Base-by-base conservation (phyloP, 2,113 vertebrate species). In the Melanerpes aurifrons region DNA sequence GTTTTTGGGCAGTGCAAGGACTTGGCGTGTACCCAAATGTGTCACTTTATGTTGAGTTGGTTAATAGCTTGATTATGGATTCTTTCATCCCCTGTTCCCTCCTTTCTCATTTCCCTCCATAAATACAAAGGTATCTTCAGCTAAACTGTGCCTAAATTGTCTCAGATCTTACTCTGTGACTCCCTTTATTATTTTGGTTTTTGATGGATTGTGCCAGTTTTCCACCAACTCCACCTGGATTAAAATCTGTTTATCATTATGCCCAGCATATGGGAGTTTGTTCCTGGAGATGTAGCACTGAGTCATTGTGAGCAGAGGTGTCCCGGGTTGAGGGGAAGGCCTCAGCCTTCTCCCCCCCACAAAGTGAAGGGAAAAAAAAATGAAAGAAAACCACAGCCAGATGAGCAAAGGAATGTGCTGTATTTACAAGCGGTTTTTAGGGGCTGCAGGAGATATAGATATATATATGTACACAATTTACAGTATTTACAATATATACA, bases 211-310 rank as follows among this genome's bases (percentile, higher is more conserved):
- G 9, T 58, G 28, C 43, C 24, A 0, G 0, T 37, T 67, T 66
- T 15, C 7, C 7, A 24, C 22, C 16, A 31, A 9, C 15, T 50
- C 67, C 40, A 37, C 19, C n/a, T 76, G 24, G 3, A 24, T 89
- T 69, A 53, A 74, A 82, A 78, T 48, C 26, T 35, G 29, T 20
- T 25, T 69, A 7, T 71, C 57, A 19, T 69, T 32, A 7, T 10
- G 13, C 59, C 32, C 28, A 35, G 24, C 64, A 12, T 45, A 66
- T 0, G 4, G 26, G 63, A 32, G n/a, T 40, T 77, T 40, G 19
- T 59, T 61, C 45, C 70, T 0, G 1, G 47, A 0, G 2, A 7
- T 7, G 5, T 54, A 28, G 20, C 53, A 35, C 6, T 0, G 4
- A 56, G 53, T 17, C 21, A 25, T 0, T 0, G 21, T 15, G 74